Evolutionary conservation across 2,888 invertebrate species (phyloP), one percentile per base, ranked within the genome.

Genomic region (Axea sp.): DNA sequence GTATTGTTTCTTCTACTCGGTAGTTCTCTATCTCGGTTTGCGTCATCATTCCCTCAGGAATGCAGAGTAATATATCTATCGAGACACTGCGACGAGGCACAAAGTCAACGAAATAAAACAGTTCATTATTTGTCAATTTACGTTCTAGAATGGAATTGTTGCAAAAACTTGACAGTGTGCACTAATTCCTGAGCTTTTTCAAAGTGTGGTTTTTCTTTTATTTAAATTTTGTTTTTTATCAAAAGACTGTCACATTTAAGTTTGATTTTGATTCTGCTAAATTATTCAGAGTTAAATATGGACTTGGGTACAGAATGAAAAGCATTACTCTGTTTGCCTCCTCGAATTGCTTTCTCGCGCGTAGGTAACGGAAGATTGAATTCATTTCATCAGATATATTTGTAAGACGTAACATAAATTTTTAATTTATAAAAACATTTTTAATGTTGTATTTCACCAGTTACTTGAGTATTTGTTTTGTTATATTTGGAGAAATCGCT

Each of bases 91-190:
- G 15, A 45, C 47, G 19, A 33, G 17, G 47, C 28, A 39, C 28
- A 55, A 11, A 39, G 53, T 19, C 53, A 39, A 39, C 35, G 53
- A 28, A 26, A 39, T 30, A 33, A 43, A 57, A 57, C 33, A 31
- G 24, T 24, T 41, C 17, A 43, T 33, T 9, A 41, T 22, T 57
- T 19, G 31, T 33, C 33, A 39, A 55, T 51, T 51, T 22, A 33
- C 19, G 15, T 49, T 30, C 30, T 6, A 19, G 26, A 37, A 26
- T 26, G 5, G 17, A 22, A 4, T 24, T 15, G 31, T 47, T 12
- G 31, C 28, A 45, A 45, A 24, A 30, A 45, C 15, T 12, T 45
- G 28, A 30, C 45, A 45, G 15, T 30, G 12, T 12, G 1, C 7
- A n/a, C 19, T 37, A 19, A 5, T 37, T n/a, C 19, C 2, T 2